Percentiles rank a stretch among this genome's conserved stretches.
Conservation (phyloP, 1,140 invertebrate species). For the Ostrea edulis region DNA sequence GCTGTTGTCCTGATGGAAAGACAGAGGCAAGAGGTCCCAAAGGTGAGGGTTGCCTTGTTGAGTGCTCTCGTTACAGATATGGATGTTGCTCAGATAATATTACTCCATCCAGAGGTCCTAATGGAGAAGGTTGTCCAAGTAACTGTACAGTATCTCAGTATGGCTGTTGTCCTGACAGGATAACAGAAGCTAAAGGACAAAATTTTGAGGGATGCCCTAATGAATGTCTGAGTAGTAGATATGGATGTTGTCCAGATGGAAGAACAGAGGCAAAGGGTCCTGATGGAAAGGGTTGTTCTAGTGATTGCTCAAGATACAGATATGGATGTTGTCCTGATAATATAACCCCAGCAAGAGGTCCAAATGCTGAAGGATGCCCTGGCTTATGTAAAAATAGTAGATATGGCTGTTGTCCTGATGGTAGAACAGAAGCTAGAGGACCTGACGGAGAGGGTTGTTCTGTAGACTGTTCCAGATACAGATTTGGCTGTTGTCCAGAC, state of each 20-base stretch:
- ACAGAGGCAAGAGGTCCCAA: too few species aligned
- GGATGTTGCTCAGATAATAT: too few species aligned
- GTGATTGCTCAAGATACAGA: too few species aligned
- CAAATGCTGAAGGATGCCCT: background rate
- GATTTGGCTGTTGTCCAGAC: background rate
- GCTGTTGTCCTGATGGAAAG: background rate
- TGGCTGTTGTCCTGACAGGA: background rate
- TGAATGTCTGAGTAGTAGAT: background rate
- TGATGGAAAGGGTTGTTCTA: too few species aligned
- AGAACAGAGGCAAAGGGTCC: too few species aligned
- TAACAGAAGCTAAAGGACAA: background rate
- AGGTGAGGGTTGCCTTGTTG: too few species aligned
- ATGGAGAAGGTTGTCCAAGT: too few species aligned
- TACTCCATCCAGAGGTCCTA: too few species aligned
- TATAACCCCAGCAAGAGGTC: background rate
- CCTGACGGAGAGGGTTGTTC: background rate
- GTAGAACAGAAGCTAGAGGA: background rate
- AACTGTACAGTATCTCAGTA: too few species aligned
- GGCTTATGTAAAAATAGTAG: background rate
- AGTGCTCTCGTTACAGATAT: too few species aligned
- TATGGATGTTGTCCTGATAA: background rate
- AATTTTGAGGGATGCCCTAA: background rate
- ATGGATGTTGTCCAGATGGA: background rate
- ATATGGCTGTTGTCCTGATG: background rate
- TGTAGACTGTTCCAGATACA: background rate